Base-by-base conservation (phyloP, 2,797 vertebrate species). In the Oreochromis grahami region DNA sequence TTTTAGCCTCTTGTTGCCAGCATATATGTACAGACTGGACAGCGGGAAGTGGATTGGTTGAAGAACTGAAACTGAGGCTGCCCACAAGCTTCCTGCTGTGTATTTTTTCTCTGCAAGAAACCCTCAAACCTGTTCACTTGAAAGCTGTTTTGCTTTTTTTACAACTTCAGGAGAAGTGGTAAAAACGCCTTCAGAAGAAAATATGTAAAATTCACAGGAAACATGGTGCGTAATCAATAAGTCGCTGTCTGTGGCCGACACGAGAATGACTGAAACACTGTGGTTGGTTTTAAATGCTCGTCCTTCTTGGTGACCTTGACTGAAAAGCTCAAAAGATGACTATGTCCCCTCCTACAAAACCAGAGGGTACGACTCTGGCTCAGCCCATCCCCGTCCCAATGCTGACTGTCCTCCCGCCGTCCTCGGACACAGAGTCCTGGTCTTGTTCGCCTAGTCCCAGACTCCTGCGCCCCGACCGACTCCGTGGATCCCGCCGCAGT, bases 341-440 rank as follows among this genome's bases (percentile, higher is more conserved):
- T 6, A 94, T 93, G 92, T 91, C 94, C 13, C 83, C 91, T 63
- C 89, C 91, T 13, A 74, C 86, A 68, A 85, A 84, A 83, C 78
- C 83, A 55, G 87, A 92, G 82, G 29, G 83, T 38, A 56, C 83
- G 58, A 63, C 81, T n/a, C 53, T 91, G 88, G 77, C 93, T 63
- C 92, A 90, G 80, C 89, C 93, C 60, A 56, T 95, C 85, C 85
- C 92, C 3, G 84, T 97, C 74, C 96, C 96, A 6, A 94, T 87
- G 4, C 91, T 96, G 78, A 95, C 88, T 15, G 60, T 97, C 86
- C 92, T 96, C 77, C 96, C 96, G 1, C 96, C 96, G 0, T 96
- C 96, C 5, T 96, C 96, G 0, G 96, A 97, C 51, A 96, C 95
- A 0, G 96, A 97, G 88, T 95, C 96, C 48, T 96, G 96, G 96